Base-by-base conservation (phyloP, 2,113 vertebrate genomes). In the Crocuta crocuta region DNA sequence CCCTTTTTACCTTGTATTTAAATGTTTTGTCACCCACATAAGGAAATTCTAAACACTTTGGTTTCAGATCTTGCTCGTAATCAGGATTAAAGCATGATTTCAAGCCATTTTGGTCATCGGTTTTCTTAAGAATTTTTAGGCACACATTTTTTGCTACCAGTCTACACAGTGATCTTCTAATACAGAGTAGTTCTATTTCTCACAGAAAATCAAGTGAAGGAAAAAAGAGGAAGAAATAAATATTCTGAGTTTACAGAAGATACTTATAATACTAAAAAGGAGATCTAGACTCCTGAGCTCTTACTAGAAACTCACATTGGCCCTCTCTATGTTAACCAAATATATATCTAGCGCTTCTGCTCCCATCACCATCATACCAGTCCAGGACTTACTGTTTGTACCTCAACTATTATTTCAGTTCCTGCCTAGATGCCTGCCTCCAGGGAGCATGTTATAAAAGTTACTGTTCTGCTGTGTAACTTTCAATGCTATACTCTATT, bases 191-290 rank as follows among this genome's bases (percentile, higher is more conserved):
- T 95, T 86, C 35, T 2, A 58, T 70, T 91, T 94, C 74, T 96
- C 33, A 58, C n/a, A 90, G 63, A 97, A 96, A 76, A 33, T 23
- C 84, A 95, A 95, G 26, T 35, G 19, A 50, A 91, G 50, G 23
- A 70, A 89, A 85, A 58, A 58, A 71, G 11, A 65, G 21, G 28
- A 89, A 81, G 43, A 82, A 94, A 58, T 55, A 12, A 95, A 95
- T 70, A 50, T 61, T 89, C 58, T 88, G 8, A 55, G 21, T 95
- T 91, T 95, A 73, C 21, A 58, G 68, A 91, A 92, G 68, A 48
- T 66, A 88, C 9, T 76, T 53, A 66, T 87, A 86, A 61, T 84
- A 71, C 53, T 88, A 55, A 82, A 81, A 85, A 86, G 8, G 9
- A 12, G 5, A 45, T 39, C 45, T 53, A 35, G 70, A 73, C 6